Conservation (phyloP, 2,797 vertebrate species). For the Loris lydekkerianus region DNA sequence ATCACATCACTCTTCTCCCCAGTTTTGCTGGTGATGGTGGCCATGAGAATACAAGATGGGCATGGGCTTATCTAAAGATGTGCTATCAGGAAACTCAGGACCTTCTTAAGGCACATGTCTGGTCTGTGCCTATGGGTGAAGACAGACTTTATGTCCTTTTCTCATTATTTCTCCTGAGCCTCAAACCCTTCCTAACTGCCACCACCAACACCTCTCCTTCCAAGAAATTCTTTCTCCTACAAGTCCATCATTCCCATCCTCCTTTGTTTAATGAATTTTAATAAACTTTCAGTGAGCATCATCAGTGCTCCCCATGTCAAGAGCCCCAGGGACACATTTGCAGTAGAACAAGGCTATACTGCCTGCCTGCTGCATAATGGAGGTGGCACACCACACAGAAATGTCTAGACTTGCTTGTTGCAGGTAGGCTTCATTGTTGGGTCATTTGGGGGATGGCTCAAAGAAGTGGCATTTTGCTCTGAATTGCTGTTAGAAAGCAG, state of each 20-base stretch:
- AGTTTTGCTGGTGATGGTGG: not conserved
- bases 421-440: not conserved
- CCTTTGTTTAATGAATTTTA: not conserved
- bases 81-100: not conserved
- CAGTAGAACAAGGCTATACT: not conserved
- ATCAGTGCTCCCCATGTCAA: not conserved
- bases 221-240: not conserved
- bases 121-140: not conserved
- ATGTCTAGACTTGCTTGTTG: not conserved
- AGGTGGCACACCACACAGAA: not conserved
- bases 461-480: not conserved
- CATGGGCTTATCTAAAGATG: not conserved
- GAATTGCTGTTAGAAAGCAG: constrained; percentile 23
- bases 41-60: not conserved
- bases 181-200: not conserved
- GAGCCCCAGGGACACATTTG: not conserved
- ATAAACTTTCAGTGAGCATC: not conserved
- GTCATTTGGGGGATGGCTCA: not conserved
- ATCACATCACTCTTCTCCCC: not conserved
- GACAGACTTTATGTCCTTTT: not conserved
- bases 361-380: not conserved
- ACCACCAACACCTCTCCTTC: not conserved
- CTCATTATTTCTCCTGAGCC: not conserved
- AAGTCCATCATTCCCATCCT: not conserved
- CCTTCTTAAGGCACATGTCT: not conserved